phyloP scores from a whole-genome alignment of 2,888 invertebrate genomes.

The Nomada flava region DNA sequence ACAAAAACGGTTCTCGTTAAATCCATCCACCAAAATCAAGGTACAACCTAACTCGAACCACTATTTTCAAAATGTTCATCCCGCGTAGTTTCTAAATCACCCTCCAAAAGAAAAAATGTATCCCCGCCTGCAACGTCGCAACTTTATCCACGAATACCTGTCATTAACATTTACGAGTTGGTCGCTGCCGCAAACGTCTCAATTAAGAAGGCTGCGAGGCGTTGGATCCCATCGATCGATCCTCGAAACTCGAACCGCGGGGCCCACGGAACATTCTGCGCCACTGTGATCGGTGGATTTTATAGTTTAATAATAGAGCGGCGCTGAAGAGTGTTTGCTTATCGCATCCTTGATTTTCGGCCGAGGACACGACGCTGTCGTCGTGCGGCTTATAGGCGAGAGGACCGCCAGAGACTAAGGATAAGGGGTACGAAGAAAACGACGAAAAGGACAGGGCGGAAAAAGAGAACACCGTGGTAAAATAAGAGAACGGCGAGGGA shows the following conservation, averaged over 20 bases:
- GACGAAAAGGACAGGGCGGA: conserved; percentile 34
- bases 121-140: neutral
- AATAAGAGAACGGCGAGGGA: conserved; percentile 43
- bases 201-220: conserved; percentile 16
- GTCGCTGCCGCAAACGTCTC: conserved; percentile 29
- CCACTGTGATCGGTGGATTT: conserved; percentile 68
- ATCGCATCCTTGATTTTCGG: conserved; percentile 73
- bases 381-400: conserved; percentile 49
- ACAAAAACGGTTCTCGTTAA: neutral
- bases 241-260: conserved; percentile 24
- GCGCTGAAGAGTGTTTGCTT: conserved; percentile 77
- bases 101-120: too few relatives aligned
- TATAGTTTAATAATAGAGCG: conserved; percentile 80
- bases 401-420: conserved; percentile 32
- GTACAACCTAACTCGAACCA: neutral
- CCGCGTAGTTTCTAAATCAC: neutral
- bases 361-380: conserved; percentile 66
- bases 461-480: conserved; percentile 23
- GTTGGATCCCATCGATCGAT: conserved; percentile 24
- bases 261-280: conserved; percentile 45
- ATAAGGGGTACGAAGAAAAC: conserved; percentile 33
- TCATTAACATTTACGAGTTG: conserved; percentile 26
- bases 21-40: neutral
- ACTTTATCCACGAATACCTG: conserved; percentile 6
- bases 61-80: neutral